Base-by-base conservation (phyloP, 1,140 invertebrate genomes). In the Macrostomum lignano region DNA sequence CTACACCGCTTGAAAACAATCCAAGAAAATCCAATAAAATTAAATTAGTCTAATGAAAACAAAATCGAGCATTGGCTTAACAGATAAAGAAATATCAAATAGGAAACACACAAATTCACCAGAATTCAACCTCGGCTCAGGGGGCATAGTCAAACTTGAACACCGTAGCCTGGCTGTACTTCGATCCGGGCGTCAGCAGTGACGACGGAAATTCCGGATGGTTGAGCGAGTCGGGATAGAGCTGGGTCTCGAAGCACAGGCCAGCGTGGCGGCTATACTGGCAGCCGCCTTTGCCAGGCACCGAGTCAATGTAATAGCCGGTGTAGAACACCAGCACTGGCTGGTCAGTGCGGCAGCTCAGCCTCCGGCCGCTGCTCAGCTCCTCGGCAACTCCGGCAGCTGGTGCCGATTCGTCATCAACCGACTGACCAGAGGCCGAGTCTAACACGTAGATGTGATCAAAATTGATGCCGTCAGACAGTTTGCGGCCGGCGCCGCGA, bases 271-370 rank as follows among this genome's bases (percentile, higher is more conserved):
- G 68, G 9, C 63, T 62, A 46, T 84, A 86, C 0, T 49, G 45
- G 0, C 55, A 57, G 7, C 67, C 67, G 1, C 56, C 51, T 58
- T 82, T 81, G 3, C 77, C 78, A 0, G 72, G 72, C 1, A 36
- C 37, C 11, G 39, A 40, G 28, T 51, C 40, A 2, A 86, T 51
- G 46, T 62, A 71, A 47, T 79, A 73, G 0, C 65, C 57, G 0
- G 79, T 84, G 46, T 88, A 88, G 42, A 91, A 70, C 45, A 84
- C 77, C 7, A 86, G 65, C 6, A 77, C 79, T 0, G 76, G 75
- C 46, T 86, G 76, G 51, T 78, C 69, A 7, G 71, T 72, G 39
- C 66, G 68, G 0, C 82, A 61, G 47, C 78, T 70, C 33, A 88
- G 4, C 4, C 26, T 14, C 26, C 14, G 23, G 11, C 20, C 28